Evolutionary conservation across 2,797 vertebrate species (phyloP).

Genomic region (Numenius phaeopus): DNA sequence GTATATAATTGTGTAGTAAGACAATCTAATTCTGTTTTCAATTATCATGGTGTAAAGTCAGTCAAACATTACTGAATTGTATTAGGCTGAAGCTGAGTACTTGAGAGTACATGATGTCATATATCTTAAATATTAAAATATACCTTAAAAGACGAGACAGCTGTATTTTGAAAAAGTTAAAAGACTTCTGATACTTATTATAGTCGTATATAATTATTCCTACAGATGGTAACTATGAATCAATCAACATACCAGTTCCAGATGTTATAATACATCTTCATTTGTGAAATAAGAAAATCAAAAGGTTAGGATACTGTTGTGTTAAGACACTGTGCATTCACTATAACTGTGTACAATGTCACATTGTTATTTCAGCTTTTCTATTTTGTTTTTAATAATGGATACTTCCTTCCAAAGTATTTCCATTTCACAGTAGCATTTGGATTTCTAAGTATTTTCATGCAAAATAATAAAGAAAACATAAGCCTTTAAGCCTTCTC

Average conservation of each 20-base stretch:
- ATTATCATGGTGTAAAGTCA: neutral
- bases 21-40: neutral
- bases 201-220: neutral
- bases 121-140: neutral
- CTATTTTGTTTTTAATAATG: neutral
- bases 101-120: neutral
- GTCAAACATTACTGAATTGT: neutral
- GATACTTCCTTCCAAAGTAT: slow-evolving; percentile 2
- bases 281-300: neutral
- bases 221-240: neutral
- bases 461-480: slow-evolving; percentile 60
- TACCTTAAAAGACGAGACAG: neutral
- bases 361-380: slow-evolving; percentile 9
- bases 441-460: slow-evolving; percentile 71
- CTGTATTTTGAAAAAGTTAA: neutral
- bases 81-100: neutral
- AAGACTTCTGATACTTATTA: neutral
- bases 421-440: slow-evolving; percentile 60
- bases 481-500: slow-evolving; percentile 74
- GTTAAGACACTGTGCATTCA: neutral
- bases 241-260: neutral
- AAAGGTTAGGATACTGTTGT: neutral
- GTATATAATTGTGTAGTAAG: neutral
- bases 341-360: neutral
- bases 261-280: neutral